phyloP scores from a whole-genome alignment of 64 coral and sea anemone species.

The Stylophora pistillata region DNA sequence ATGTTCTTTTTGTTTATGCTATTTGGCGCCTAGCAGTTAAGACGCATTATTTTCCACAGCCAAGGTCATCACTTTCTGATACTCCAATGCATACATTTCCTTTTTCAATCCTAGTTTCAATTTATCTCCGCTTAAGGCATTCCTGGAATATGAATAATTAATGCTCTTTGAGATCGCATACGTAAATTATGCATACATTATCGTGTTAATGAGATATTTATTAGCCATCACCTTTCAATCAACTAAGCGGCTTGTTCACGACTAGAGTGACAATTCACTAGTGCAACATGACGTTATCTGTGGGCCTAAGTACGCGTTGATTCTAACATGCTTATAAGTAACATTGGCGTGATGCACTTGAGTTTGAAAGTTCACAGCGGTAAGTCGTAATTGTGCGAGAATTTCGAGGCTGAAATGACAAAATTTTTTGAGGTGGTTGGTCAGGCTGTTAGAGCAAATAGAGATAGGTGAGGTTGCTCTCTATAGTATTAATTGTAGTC shows the following conservation, averaged over 20 bases:
- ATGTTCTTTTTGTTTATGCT: background rate
- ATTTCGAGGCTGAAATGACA: background rate
- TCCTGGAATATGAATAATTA: background rate
- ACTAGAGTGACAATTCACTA: slow-evolving; percentile 6
- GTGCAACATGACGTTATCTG: background rate
- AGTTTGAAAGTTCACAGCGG: background rate
- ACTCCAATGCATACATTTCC: too few relatives aligned
- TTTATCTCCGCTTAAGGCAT: background rate
- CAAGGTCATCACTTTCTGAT: background rate
- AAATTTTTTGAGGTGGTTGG: slow-evolving; percentile 12
- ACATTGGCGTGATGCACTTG: background rate
- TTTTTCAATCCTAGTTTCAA: background rate
- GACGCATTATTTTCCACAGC: background rate
- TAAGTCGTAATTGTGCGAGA: background rate
- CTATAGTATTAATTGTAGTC: background rate
- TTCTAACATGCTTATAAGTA: background rate
- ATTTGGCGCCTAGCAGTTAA: background rate
- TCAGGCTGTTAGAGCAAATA: background rate
- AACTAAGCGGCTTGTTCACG: background rate
- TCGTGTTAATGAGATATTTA: background rate
- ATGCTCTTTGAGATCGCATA: background rate
- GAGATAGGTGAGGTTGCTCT: background rate
- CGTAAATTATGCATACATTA: background rate
- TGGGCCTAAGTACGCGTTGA: background rate
- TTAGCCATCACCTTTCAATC: background rate